These are phyloP conservation scores for Brachionichthys hirsutus DNA, from an alignment of 2,113 vertebrate genomes.

Conservation along the genomic window DNA sequence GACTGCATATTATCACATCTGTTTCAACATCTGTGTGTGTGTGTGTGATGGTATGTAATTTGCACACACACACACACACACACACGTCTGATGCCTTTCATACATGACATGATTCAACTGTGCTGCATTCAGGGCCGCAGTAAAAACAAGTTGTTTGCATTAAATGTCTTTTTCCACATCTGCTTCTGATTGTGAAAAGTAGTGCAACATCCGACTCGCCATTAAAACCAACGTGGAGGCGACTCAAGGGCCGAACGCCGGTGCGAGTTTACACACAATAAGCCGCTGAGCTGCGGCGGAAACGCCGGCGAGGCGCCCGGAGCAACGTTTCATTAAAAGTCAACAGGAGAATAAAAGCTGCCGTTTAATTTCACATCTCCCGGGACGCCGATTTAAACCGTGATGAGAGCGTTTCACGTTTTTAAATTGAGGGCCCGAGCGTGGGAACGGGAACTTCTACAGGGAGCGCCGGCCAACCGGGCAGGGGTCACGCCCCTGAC, in stretches of 20 bases:
- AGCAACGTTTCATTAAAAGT: slow-evolving; percentile 34
- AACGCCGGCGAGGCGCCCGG: background rate
- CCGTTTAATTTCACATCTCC: background rate
- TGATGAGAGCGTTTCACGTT: background rate
- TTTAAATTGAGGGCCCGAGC: background rate
- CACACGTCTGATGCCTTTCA: slow-evolving; percentile 29
- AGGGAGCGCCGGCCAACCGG: too few relatives aligned
- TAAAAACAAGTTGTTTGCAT: too few relatives aligned
- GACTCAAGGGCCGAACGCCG: slow-evolving; percentile 48
- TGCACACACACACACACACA: slow-evolving; percentile 46
- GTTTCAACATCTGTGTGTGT: slow-evolving; percentile 20
- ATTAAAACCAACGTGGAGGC: slow-evolving; percentile 21
- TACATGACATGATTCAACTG: slow-evolving; percentile 6
- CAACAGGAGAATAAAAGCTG: slow-evolving; percentile 15
- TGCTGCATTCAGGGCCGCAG: too few relatives aligned
- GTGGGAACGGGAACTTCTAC: too few relatives aligned
- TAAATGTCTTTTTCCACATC: too few relatives aligned
- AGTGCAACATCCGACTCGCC: slow-evolving; percentile 31
- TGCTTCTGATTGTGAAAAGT: slow-evolving; percentile 41
- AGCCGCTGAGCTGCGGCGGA: background rate
- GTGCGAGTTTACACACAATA: slow-evolving; percentile 44
- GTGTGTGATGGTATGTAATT: slow-evolving; percentile 31
- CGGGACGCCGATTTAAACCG: background rate
- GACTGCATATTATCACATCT: slow-evolving; percentile 46
- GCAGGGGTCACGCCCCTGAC: too few relatives aligned